Conservation (phyloP, 2,797 vertebrate species). For the Mormyrops attenuatus region DNA sequence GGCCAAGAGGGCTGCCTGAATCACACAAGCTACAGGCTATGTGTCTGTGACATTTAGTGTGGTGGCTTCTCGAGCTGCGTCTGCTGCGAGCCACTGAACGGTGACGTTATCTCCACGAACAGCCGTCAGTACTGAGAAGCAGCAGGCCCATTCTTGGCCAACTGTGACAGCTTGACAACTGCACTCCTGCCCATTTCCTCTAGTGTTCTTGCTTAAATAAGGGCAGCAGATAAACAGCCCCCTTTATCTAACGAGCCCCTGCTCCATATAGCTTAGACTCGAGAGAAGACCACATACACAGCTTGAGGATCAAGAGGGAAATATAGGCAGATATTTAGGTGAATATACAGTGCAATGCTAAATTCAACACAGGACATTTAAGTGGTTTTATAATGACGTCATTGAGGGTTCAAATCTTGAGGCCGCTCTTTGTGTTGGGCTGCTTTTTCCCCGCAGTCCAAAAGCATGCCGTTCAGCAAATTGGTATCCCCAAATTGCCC, state of each 20-base stretch:
- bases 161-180: not conserved
- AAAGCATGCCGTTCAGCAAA: not conserved
- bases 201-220: not conserved
- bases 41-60: not conserved
- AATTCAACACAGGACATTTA: not conserved
- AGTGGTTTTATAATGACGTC: not conserved
- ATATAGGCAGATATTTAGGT: not conserved
- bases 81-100: not conserved
- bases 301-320: not conserved
- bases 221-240: not conserved
- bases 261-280: not conserved
- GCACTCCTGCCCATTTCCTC: not conserved
- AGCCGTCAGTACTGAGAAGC: not conserved
- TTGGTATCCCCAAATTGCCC: not conserved
- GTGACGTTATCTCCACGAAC: not conserved
- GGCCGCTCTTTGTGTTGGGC: not conserved
- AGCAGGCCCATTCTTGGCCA: not conserved
- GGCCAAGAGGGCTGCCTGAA: not conserved
- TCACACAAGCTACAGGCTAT: not conserved
- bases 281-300: not conserved
- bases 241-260: not conserved
- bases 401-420: not conserved
- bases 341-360: not conserved
- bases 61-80: not conserved
- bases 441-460: not conserved